phyloP scores from a whole-genome alignment of 2,113 vertebrate species.

The Heterotilapia buettikoferi region DNA sequence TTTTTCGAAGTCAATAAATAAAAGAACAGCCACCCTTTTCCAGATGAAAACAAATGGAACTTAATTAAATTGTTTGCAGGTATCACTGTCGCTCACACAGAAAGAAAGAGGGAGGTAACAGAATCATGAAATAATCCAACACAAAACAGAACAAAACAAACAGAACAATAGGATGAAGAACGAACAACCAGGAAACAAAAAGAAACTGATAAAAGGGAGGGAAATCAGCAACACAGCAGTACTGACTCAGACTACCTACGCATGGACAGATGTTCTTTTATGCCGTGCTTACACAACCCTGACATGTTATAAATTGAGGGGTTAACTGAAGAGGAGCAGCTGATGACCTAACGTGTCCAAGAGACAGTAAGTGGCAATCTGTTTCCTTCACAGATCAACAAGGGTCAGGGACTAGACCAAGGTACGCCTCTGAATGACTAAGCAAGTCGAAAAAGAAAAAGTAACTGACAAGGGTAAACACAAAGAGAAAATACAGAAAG shows the following conservation, averaged over 20 bases:
- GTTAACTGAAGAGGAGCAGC: background rate
- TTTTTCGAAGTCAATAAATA: background rate
- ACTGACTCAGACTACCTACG: background rate
- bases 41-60: background rate
- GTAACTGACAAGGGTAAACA: background rate
- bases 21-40: background rate
- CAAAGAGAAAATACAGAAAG: background rate
- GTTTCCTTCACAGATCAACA: background rate
- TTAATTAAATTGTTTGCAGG: background rate
- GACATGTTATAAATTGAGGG: background rate
- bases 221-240: background rate
- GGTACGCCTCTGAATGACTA: background rate
- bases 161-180: background rate
- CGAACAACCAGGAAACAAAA: background rate
- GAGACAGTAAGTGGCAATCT: background rate
- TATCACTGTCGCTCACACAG: background rate
- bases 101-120: background rate
- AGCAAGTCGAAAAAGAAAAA: background rate
- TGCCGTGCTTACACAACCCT: constrained; percentile 7
- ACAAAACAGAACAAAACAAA: background rate
- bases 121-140: background rate
- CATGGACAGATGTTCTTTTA: constrained; percentile 20
- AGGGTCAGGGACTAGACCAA: background rate
- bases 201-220: background rate
- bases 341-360: background rate